Conservation (phyloP, 1,140 invertebrate genomes). For the Manduca sexta region DNA sequence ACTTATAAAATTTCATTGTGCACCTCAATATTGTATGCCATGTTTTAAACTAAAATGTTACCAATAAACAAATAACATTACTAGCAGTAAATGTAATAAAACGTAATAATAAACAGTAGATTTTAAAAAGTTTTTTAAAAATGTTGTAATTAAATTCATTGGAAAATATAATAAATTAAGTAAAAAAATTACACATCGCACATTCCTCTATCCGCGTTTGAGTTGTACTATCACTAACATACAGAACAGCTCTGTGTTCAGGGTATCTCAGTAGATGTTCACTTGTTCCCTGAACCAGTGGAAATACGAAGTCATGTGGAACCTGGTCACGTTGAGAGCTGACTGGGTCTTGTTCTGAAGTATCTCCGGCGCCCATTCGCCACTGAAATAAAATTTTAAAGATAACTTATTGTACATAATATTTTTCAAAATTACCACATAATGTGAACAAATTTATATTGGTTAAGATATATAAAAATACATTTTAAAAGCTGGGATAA, state of each 20-base stretch:
- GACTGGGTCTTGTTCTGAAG: conserved; percentile 77
- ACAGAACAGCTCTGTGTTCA: conserved; percentile 49
- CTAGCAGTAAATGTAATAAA: too few species aligned
- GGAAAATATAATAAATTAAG: not conserved
- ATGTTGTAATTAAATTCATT: not conserved
- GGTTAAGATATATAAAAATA: too few species aligned
- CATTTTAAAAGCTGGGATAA: too few species aligned
- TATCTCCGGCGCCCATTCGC: conserved; percentile 83
- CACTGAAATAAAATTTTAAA: conserved; percentile 73
- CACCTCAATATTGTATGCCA: too few species aligned
- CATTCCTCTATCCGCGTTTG: conserved; percentile 14
- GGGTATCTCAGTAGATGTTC: conserved; percentile 79
- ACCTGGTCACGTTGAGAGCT: conserved; percentile 78
- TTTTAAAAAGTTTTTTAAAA: too few species aligned
- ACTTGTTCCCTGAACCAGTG: conserved; percentile 84
- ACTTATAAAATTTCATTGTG: too few species aligned
- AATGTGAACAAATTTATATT: too few species aligned
- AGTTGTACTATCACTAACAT: conserved; percentile 12
- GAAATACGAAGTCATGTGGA: conserved; percentile 77
- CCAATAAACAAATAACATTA: too few species aligned
- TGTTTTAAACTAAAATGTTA: too few species aligned
- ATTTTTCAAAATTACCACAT: too few species aligned
- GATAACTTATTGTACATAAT: too few species aligned
- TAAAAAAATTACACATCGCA: not conserved
- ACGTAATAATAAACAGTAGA: too few species aligned